phyloP scores from a whole-genome alignment of 2,113 vertebrate species.

The Laticauda laticaudata region DNA sequence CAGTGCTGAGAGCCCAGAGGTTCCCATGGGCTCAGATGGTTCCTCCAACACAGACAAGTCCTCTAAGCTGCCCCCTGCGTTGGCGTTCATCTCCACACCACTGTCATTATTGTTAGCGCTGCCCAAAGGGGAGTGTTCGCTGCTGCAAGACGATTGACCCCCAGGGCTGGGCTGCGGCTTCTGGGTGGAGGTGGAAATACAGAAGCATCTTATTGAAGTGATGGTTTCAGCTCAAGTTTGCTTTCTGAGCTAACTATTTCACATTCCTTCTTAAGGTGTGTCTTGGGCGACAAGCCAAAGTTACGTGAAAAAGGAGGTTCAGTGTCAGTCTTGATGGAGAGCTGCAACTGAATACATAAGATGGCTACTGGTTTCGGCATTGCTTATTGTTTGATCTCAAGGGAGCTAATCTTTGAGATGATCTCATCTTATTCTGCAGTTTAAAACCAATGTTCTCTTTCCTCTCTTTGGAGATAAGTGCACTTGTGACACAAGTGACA shows the following conservation, averaged over 20 bases:
- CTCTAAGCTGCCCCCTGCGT: conserved; percentile 88
- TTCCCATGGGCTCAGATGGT: conserved; percentile 69
- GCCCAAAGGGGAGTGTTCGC: conserved; percentile 90
- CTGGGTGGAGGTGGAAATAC: conserved; percentile 58
- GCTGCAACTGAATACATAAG: background rate
- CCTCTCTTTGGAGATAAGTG: background rate
- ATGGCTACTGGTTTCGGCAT: background rate
- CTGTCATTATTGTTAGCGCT: conserved; percentile 97
- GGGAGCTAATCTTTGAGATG: background rate
- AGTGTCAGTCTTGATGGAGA: background rate
- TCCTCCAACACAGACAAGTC: conserved; percentile 91
- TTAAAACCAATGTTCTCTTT: background rate
- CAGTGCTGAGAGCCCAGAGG: conserved; percentile 82
- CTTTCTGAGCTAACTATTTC: background rate
- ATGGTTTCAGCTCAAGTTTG: background rate
- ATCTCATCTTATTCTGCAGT: background rate
- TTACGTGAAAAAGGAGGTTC: background rate
- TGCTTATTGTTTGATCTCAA: background rate
- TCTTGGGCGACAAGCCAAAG: background rate
- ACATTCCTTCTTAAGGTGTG: background rate
- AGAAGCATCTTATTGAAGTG: background rate
- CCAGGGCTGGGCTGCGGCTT: conserved; percentile 93
- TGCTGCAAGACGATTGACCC: conserved; percentile 94
- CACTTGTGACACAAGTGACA: background rate
- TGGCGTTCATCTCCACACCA: conserved; percentile 94